These are phyloP conservation scores for Biston stratarius DNA, from an alignment of 2,888 invertebrate genomes.

Conservation along the genomic window DNA sequence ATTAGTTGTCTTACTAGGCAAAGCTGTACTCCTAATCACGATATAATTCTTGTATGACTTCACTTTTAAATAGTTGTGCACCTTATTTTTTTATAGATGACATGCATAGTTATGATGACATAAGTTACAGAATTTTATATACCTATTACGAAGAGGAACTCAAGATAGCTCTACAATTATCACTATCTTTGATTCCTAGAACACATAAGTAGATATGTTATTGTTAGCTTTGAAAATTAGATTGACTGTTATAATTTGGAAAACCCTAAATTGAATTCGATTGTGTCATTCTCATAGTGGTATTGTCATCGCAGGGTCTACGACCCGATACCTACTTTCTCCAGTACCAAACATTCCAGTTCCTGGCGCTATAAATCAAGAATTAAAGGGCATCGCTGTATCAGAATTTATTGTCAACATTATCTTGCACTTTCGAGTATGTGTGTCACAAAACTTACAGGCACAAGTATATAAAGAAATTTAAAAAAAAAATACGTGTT, in stretches of 20 bases:
- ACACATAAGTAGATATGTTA: conserved; percentile 13
- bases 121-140: conserved; percentile 9
- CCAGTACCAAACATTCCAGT: conserved; percentile 37
- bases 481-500: conserved; percentile 13
- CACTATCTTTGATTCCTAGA: conserved; percentile 25
- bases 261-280: conserved; percentile 21
- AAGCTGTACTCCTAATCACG: no score
- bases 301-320: conserved; percentile 34
- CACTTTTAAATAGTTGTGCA: conserved; percentile 4
- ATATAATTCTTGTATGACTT: not conserved
- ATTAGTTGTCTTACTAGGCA: no score
- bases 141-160: conserved; percentile 31
- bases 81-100: conserved; percentile 6
- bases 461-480: not conserved
- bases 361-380: conserved; percentile 34
- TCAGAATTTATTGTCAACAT: conserved; percentile 35
- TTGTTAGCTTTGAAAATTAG: conserved; percentile 33
- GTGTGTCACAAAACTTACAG: conserved; percentile 13
- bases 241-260: conserved; percentile 27
- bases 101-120: conserved; percentile 13
- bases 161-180: conserved; percentile 31
- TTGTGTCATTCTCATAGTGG: conserved; percentile 18
- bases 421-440: conserved; percentile 27
- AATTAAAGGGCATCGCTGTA: conserved; percentile 35
- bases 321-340: conserved; percentile 41